Evolutionary conservation across 2,888 invertebrate genomes (phyloP).

Genomic region (Acanthosepion pharaonis): DNA sequence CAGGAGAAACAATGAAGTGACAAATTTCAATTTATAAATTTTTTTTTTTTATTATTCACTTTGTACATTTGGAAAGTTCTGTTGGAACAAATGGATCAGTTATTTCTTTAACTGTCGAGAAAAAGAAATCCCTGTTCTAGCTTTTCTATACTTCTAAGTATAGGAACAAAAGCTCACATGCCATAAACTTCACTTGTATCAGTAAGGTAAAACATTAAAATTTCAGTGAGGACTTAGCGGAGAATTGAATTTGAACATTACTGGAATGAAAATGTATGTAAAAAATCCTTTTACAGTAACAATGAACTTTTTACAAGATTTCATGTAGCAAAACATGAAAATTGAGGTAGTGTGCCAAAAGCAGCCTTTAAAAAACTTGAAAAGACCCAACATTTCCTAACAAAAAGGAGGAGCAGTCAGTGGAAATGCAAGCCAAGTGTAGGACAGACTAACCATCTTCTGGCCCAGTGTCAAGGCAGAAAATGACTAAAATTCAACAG

Average conservation of each 20-base stretch:
- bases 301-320: neutral
- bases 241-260: neutral
- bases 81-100: neutral
- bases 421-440: neutral
- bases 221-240: too few relatives aligned
- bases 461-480: too few relatives aligned
- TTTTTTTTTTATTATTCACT: neutral
- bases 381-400: too few relatives aligned
- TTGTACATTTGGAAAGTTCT: neutral
- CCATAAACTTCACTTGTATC: neutral
- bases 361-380: too few relatives aligned
- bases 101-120: neutral
- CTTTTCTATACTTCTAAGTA: neutral
- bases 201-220: too few relatives aligned
- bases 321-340: neutral
- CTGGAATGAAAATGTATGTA: neutral
- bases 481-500: neutral
- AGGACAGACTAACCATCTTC: too few relatives aligned
- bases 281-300: neutral
- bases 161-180: neutral
- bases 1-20: neutral
- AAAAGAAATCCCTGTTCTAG: neutral
- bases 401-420: neutral
- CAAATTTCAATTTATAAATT: neutral
- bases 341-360: slow-evolving; percentile 15